Conservation (phyloP, 30 jellyfish, hydroid and myxozoan species). For the Cassiopea andromeda region DNA sequence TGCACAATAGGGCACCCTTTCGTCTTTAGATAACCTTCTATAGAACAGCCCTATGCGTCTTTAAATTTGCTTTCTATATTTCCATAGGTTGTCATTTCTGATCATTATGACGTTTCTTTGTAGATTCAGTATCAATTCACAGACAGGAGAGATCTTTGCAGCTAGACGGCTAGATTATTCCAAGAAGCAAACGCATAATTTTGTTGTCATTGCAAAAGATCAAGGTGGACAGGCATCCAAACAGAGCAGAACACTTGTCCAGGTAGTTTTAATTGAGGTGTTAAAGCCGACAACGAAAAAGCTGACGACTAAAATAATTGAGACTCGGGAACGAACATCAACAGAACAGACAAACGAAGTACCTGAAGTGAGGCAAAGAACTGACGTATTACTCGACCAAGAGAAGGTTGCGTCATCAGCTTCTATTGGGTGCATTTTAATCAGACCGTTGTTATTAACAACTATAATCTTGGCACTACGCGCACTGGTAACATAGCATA, state of each 20-base stretch:
- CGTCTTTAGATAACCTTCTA: no score
- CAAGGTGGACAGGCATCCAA: constrained; percentile 40
- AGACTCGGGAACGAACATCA: neutral
- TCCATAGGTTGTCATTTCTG: no score
- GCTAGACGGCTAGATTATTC: constrained; percentile 48
- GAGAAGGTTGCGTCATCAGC: constrained; percentile 32
- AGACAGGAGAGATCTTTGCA: constrained; percentile 36
- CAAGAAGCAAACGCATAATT: constrained; percentile 20
- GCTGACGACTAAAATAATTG: neutral
- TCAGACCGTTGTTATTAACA: neutral
- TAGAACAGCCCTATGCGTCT: no score
- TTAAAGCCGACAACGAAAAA: constrained; percentile 15
- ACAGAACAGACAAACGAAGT: constrained; percentile 2
- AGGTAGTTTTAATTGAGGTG: constrained; percentile 20
- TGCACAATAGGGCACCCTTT: no score
- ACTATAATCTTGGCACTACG: constrained; percentile 25
- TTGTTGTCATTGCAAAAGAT: constrained; percentile 54
- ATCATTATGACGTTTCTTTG: neutral
- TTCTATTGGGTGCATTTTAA: neutral
- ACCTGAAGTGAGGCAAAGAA: neutral
- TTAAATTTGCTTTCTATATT: no score
- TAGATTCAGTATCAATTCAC: constrained; percentile 42
- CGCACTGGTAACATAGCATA: constrained; percentile 38
- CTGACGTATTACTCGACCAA: neutral
- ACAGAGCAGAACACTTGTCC: constrained; percentile 42